Base-by-base conservation (phyloP, 2,888 invertebrate species). In the Nomada ruficornis region DNA sequence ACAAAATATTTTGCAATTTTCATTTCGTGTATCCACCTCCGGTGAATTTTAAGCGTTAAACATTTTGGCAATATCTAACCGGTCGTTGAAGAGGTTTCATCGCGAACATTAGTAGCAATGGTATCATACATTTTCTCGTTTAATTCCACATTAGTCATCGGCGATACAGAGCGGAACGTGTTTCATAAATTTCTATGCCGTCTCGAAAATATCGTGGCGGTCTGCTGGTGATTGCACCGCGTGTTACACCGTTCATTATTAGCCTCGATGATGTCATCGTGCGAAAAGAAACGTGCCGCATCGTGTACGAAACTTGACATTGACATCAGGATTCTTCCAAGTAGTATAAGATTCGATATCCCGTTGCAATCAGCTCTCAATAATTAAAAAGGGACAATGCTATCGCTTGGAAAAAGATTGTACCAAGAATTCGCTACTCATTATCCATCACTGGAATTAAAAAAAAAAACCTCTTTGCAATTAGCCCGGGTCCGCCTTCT, bases 211-310 rank as follows among this genome's bases (percentile, higher is more conserved):
- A 71, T 52, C 64, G 36, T 36, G 44, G 54, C 70, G 63, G 29
- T 7, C 50, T 18, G 23, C 50, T 54, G 70, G 44, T 54, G 55
- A 83, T 79, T 50, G 70, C 59, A 69, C 70, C 54, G 83, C 62
- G 52, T 23, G 69, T 75, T 77, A 69, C 68, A 18, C 13, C 29
- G 52, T 77, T 65, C 82, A 57, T 68, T 83, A 77, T 77, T 83
- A 83, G 67, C 82, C 44, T 15, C 71, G 75, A 71, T 84, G 87
- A 86, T 85, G 86, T 86, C 87, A 86, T 64, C 78, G 74, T 52
- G 44, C 26, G 64, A 85, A 85, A 85, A 83, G 73, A 83, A 77
- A 63, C 71, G 13, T 52, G 57, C 26, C 18, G 54, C 62, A 36
- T 36, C 36, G 62, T 29, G 26, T n/a, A 59, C 60, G 70, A 79